These are phyloP conservation scores for Oegoconia quadripuncta DNA, from an alignment of 2,888 invertebrate species.

Conservation along the genomic window DNA sequence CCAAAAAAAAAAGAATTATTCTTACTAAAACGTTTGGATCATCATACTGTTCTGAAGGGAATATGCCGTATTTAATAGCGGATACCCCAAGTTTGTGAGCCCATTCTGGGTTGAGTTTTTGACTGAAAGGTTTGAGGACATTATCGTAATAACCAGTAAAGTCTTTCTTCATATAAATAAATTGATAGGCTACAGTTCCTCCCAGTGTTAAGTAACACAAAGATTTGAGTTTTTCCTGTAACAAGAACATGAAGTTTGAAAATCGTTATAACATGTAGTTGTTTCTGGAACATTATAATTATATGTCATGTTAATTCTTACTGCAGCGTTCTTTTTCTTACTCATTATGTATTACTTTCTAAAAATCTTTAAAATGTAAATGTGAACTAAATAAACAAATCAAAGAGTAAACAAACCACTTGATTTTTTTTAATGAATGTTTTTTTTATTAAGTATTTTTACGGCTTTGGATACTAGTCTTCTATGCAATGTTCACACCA, in stretches of 20 bases:
- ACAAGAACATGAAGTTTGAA: too few relatives aligned
- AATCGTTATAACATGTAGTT: neutral
- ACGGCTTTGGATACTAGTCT: too few relatives aligned
- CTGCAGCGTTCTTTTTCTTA: too few relatives aligned
- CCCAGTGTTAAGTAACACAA: conserved; percentile 81
- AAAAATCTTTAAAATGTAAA: too few relatives aligned
- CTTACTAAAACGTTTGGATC: conserved; percentile 84
- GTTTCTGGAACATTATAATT: neutral
- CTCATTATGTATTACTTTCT: too few relatives aligned
- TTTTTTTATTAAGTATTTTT: too few relatives aligned
- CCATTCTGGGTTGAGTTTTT: conserved; percentile 87
- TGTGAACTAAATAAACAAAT: too few relatives aligned
- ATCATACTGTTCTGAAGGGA: conserved; percentile 78
- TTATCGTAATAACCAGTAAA: conserved; percentile 89
- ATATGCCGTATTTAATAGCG: conserved; percentile 86
- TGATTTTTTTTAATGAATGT: too few relatives aligned
- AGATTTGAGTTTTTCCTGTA: conserved; percentile 84
- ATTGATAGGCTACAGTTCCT: conserved; percentile 82
- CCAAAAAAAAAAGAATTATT: too few relatives aligned
- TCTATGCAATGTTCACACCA: too few relatives aligned
- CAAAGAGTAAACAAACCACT: too few relatives aligned
- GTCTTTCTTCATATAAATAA: conserved; percentile 84
- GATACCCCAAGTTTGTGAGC: conserved; percentile 89
- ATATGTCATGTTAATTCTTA: too few relatives aligned
- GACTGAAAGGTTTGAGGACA: conserved; percentile 84